Evolutionary conservation across 2,797 vertebrate genomes (phyloP), one percentile per base, ranked within the genome.

Genomic region (Poeciliopsis infans): DNA sequence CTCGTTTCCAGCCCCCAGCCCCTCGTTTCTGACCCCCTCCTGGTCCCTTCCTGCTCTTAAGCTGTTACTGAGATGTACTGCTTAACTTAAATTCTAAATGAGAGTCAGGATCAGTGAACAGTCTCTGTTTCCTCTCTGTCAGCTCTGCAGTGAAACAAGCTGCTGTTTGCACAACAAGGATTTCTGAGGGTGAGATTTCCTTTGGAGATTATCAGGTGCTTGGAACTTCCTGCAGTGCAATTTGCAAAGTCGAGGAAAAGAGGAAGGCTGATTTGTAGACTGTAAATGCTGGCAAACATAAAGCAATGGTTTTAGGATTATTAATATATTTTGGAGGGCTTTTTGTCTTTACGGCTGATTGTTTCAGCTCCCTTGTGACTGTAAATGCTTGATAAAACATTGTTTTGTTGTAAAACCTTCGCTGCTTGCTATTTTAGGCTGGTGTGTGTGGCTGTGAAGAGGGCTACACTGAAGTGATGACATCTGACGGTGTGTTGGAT

Each of bases 391-490:
- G 20, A 66, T 41, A 23, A 41, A 66, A 20, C 15, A 66, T 23
- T 39, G 8, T 66, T 23, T 41, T 68, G 16, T 36, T 66, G 31
- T 43, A 25, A 69, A 69, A 43, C 39, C 39, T 43, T 43, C 0
- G 2, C 39, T 31, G 1, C 7, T 39, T 47, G n/a, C 45, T 53
- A 31, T 28, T 74, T 20, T 43, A 99, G 98, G 94, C 92, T 0
- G 97, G 97, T 39, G 93, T 96, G 0, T 99, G 98, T 71, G 97
- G 93, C 87, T 99, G 98, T 89, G 97, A 99, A 91, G 97, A 99
- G 0, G 98, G 98, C 57, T 98, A 97, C 93, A 99, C 98, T 4
- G 98, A 99, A 90, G 97, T 99, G 28, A 97, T 98, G 97, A 98
- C 97, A 1, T 99, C 98, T 0, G 96, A 98, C 28, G 97, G 97